Evolutionary conservation across 1,140 invertebrate genomes (phyloP), one percentile per base, ranked within the genome.

Genomic region (Gonioctena quinquepunctata): DNA sequence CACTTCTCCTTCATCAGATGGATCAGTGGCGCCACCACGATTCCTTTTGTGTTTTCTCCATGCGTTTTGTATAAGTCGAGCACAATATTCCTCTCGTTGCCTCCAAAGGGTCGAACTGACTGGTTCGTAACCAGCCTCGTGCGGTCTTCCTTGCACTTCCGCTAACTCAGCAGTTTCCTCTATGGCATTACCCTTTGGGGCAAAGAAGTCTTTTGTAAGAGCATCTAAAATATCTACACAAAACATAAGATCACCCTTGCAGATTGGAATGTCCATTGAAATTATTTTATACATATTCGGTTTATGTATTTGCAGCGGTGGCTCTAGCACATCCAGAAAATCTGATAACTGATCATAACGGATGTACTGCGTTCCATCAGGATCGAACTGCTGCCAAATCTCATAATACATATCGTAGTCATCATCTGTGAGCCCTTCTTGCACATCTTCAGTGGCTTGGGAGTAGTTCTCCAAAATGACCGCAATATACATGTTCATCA

Each of bases 321-420:
- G 93, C 83, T 97, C 96, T 57, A 97, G 88, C 66, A 96, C 94
- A 83, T 99, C 95, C 52, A 99, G 85, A 86, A 99, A 98, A 75
- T 98, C 96, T 0, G 95, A 96, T 56, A 99, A 85, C 83, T 96
- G 91, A 77, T 96, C 91, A 85, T 98, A 96, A 56, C 91, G 89
- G 77, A 99, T 98, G 85, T 97, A 99, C 84, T 98, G 95, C 3
- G 96, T 97, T 57, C 97, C 97, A 79, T 98, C 94, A 0, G 97
- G 96, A 86, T 99, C 97, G 85, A 96, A 99, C 79, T 96, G 92
- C 83, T 98, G 96, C 97, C 97, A 99, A 75, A 98, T 97, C 86
- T 99, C 97, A 83, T 99, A 99, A 85, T 98, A 99, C 96, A 99
- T 98, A 83, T 99, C 97, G 86, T 99, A 99, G 83, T 99, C 97